Conservation (phyloP, 1,140 invertebrate species). For the Drosophila bipectinata region DNA sequence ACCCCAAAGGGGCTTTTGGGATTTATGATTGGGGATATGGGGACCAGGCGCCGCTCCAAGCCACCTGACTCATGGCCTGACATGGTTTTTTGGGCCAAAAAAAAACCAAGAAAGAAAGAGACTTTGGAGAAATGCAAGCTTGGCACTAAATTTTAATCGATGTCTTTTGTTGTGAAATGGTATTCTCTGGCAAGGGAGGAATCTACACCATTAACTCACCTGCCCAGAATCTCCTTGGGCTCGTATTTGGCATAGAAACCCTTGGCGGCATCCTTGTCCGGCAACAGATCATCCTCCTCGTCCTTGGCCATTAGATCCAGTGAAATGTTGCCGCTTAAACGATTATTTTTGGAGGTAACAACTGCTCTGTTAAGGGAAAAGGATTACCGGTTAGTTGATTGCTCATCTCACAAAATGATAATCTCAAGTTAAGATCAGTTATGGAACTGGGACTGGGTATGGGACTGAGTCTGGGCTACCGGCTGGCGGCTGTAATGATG, state of each 20-base stretch:
- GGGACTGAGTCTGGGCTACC: neutral
- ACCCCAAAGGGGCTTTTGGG: neutral
- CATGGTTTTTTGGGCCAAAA: conserved; percentile 7
- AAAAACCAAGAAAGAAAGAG: conserved; percentile 5
- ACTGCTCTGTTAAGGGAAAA: neutral
- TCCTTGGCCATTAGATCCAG: conserved; percentile 87
- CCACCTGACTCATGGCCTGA: conserved; percentile 52
- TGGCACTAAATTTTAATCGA: conserved; percentile 25
- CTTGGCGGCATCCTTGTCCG: conserved; percentile 95
- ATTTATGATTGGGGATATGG: neutral
- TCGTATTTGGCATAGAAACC: conserved; percentile 99
- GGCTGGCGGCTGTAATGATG: conserved; percentile 23
- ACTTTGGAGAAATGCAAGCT: conserved; percentile 53
- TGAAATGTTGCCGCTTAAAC: conserved; percentile 74
- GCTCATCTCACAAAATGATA: neutral
- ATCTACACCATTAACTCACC: conserved; percentile 86
- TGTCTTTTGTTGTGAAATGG: neutral
- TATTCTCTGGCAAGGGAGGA: neutral
- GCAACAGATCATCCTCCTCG: conserved; percentile 92
- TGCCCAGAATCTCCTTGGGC: conserved; percentile 98
- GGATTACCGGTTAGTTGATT: conserved; percentile 9
- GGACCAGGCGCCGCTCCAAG: conserved; percentile 24
- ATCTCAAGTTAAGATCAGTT: conserved; percentile 29
- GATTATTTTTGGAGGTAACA: neutral
- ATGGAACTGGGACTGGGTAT: conserved; percentile 2